A percentile compares a stretch with the other conserved stretches of the same genome.
phyloP scores from a whole-genome alignment of 2,888 invertebrate genomes.

The Lysandra coridon region DNA sequence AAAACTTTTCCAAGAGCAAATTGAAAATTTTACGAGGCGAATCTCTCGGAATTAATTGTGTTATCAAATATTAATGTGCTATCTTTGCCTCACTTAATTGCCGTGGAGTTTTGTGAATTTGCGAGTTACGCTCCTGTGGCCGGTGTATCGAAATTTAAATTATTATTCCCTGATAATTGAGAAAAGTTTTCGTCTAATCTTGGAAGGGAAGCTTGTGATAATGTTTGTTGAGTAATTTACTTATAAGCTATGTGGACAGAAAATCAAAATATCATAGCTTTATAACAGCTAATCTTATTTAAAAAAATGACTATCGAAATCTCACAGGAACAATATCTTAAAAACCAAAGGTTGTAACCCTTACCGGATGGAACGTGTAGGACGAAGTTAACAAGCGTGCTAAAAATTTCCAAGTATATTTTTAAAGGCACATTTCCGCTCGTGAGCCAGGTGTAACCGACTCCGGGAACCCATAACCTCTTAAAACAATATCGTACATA shows the following conservation, averaged over 20 bases:
- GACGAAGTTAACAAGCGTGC: background rate
- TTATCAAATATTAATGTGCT: constrained; percentile 78
- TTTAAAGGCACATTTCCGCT: constrained; percentile 33
- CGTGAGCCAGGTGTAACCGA: constrained; percentile 41
- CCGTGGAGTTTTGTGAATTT: constrained; percentile 47
- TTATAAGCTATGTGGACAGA: background rate
- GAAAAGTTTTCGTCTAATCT: constrained; percentile 17
- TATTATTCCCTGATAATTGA: constrained; percentile 26
- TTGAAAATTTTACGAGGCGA: constrained; percentile 75
- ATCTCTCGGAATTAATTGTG: constrained; percentile 70
- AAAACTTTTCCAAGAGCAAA: constrained; percentile 67
- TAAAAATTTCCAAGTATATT: constrained; percentile 27
- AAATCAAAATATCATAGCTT: background rate
- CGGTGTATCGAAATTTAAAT: constrained; percentile 27
- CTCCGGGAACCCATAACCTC: constrained; percentile 41
- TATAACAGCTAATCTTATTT: too few species aligned
- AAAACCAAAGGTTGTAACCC: background rate
- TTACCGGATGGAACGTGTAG: background rate
- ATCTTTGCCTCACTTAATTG: constrained; percentile 65
- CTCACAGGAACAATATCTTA: background rate
- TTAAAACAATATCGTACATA: constrained; percentile 46
- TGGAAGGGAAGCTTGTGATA: background rate
- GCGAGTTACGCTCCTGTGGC: constrained; percentile 37
- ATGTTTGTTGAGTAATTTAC: background rate
- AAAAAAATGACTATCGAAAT: background rate